Evolutionary conservation across 2,888 invertebrate species (phyloP), one percentile per base, ranked within the genome.

Genomic region (Hermaeophaga mercurialis): DNA sequence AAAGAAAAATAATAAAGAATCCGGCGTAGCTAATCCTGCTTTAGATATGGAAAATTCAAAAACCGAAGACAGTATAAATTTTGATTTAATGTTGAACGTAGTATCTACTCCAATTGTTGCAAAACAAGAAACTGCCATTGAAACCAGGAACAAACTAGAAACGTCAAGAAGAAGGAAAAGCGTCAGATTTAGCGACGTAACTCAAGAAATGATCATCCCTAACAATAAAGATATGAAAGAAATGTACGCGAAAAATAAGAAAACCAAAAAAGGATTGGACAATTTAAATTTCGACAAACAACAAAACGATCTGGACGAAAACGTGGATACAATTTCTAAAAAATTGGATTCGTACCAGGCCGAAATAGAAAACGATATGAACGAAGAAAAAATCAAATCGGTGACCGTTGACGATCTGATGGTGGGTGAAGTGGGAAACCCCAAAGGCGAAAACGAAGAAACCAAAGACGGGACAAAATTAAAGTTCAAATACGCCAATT

Each of bases 311-410:
- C 45, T 75, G 3, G 70, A 75, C 34, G 73, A 75, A 61, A 70
- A 70, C 28, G 59, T 73, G 3, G 59, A 67, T 38, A 49, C 61
- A 1, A 70, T 77, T 4, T 63, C 72, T 1, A 67, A 71, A 36
- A 70, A 66, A 2, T 62, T 78, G 3, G 77, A 78, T 31, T 64
- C 54, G 8, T 76, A 63, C 55, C 74, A 78, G 62, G 75, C 75
- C 0, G 73, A 78, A 60, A 70, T 78, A 9, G 78, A 78, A 63
- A 78, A 78, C 54, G 73, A 75, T 47, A 71, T 78, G 7, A 78
- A 78, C 52, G 75, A 76, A 54, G 64, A 64, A 0, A 75, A 76
- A 62, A 17, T 60, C 11, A 63, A 63, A 46, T 48, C 55, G 4
- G 44, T 66, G 14, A 58, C 62, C 38, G 15, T 65, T 31, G 65